Base-by-base conservation (phyloP, 92 coral and sea anemone species). In the Metridium senile region DNA sequence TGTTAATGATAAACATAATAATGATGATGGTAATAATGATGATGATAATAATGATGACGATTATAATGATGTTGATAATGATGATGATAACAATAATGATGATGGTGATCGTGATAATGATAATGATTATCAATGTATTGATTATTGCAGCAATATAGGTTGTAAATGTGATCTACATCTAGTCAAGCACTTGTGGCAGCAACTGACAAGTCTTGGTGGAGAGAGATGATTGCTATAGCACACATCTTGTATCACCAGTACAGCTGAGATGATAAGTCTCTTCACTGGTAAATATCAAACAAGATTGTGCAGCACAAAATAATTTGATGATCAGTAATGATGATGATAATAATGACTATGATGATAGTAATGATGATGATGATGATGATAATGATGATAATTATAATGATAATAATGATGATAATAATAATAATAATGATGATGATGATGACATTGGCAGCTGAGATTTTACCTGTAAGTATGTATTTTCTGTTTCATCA, bases 401-500 rank as follows among this genome's bases (percentile, higher is more conserved):
- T 13, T n/a, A 39, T 6, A 39, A 4, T 39, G 49, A 6, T 13
- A 39, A 4, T 6, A 6, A 39, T 39, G 8, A 39, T 39, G 49
- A 39, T 39, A 39, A 39, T 39, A 13, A 6, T 4, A 39, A 39
- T 6, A 39, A 4, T 6, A 39, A 4, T 39, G 13, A 39, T 39
- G 49, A 39, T 39, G 6, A 13, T 4, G 13, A 39, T 39, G 32
- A 59, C 22, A 18, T 59, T 59, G 66, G 11, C 1, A 22, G 22
- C 30, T 23, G 33, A 10, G 66, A 10, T 59, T 6, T 28, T 51
- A 93, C 99, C 89, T 95, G 99, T 30, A 92, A 73, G 73, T 87
- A 95, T 25, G 90, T 87, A 62, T 92, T 87, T 54, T 86, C 99
- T 23, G 89, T 88, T 82, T 92, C 97, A 71, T 95, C 99, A 64